Percentiles rank a stretch among this genome's conserved stretches.
Evolutionary conservation across 2,888 invertebrate genomes (phyloP).

Genomic region (Carterocephalus palaemon): DNA sequence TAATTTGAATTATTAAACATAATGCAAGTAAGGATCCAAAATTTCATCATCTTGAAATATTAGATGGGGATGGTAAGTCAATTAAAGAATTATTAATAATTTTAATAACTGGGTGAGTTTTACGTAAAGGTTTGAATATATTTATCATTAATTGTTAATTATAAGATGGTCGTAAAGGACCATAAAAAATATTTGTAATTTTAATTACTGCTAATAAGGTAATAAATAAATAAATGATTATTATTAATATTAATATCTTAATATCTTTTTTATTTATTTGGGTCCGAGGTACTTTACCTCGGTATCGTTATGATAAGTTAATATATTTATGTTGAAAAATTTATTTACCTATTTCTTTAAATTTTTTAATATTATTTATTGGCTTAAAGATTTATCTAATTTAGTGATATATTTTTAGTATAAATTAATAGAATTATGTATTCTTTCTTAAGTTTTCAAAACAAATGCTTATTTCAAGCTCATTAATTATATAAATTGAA

Average conservation of each 20-base stretch:
- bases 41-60: slow-evolving; percentile 83
- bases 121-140: slow-evolving; percentile 58
- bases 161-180: slow-evolving; percentile 54
- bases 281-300: slow-evolving; percentile 82
- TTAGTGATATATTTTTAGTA: slow-evolving; percentile 65
- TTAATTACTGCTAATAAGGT: slow-evolving; percentile 78
- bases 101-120: slow-evolving; percentile 71
- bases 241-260: slow-evolving; percentile 68
- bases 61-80: slow-evolving; percentile 79
- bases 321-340: slow-evolving; percentile 83
- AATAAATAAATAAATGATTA: slow-evolving; percentile 81
- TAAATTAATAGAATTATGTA: slow-evolving; percentile 78
- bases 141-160: slow-evolving; percentile 65
- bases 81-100: slow-evolving; percentile 80
- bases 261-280: slow-evolving; percentile 77
- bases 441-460: slow-evolving; percentile 85
- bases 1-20: slow-evolving; percentile 82
- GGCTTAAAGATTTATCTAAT: slow-evolving; percentile 69
- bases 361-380: slow-evolving; percentile 78
- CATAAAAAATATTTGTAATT: slow-evolving; percentile 75
- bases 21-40: slow-evolving; percentile 82
- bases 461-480: slow-evolving; percentile 82
- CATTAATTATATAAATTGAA: slow-evolving; percentile 81
- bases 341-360: slow-evolving; percentile 82
- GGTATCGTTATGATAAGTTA: slow-evolving; percentile 86